Base-by-base conservation (phyloP, 1,140 invertebrate species). In the Lithobius niger region DNA sequence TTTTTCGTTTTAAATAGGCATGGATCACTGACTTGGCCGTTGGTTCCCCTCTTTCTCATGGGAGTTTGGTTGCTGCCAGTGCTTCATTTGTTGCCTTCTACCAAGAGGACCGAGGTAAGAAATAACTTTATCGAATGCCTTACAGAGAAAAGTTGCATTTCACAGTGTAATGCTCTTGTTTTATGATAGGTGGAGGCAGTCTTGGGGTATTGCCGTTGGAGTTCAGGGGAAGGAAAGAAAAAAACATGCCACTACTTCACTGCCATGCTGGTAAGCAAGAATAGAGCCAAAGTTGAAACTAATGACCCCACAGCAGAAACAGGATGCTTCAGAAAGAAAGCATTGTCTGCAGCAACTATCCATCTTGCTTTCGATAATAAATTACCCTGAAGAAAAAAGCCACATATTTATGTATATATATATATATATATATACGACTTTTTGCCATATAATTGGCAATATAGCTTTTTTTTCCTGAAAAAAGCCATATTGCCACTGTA, bases 31-130 rank as follows among this genome's bases (percentile, higher is more conserved):
- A 94, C 67, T 82, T 96, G 55, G 84, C 81, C 64, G 84, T 93
- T 48, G 88, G 88, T 2, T 88, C 86, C 22, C 87, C 91, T 71
- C 86, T 89, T 65, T 91, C 87, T 21, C 91, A 88, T 77, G 90
- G 90, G 51, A 94, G 93, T 68, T 90, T 91, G 67, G 92, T 96
- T 65, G 82, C 88, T 65, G 86, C 90, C 27, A 93, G 89, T 2
- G 87, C 86, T 42, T 81, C 84, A 3, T 92, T 92, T 67, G 90
- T 93, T 82, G 90, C 87, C 49, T 95, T 94, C 65, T 93, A 93
- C 72, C 83, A 88, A 69, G 88, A 94, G 50, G 62, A 62, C 44
- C 61, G 65, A 58, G 69, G 71, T 72, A 63, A 58, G 60, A 49
- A n/a, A 4, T 2, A 18, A 28, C 44, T 52, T 53, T 19, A 0